Percentiles rank a stretch among this genome's conserved stretches.
Conservation (phyloP, 2,888 invertebrate genomes). For the Stenoptilia bipunctidactyla region DNA sequence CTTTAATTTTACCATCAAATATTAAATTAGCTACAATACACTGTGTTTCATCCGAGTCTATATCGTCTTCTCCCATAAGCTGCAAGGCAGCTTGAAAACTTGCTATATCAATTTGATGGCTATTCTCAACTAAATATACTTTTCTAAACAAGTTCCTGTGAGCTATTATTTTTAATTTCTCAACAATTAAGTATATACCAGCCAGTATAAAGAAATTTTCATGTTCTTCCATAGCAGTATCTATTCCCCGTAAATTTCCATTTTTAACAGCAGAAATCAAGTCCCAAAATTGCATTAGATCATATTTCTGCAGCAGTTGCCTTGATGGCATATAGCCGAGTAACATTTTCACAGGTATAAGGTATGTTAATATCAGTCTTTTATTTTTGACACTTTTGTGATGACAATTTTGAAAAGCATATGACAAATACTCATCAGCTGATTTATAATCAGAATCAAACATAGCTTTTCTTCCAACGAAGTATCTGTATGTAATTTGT, state of each 20-base stretch:
- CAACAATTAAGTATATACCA: conserved; percentile 97
- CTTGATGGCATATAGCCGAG: conserved; percentile 94
- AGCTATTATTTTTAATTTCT: conserved; percentile 94
- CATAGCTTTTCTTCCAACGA: conserved; percentile 97
- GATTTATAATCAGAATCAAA: conserved; percentile 96
- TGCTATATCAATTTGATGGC: conserved; percentile 90
- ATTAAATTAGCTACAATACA: conserved; percentile 98
- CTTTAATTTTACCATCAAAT: conserved; percentile 96
- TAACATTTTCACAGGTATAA: conserved; percentile 97
- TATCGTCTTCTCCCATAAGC: conserved; percentile 85
- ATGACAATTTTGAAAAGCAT: conserved; percentile 94
- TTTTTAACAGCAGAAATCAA: conserved; percentile 89
- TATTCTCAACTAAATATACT: conserved; percentile 81
- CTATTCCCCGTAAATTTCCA: conserved; percentile 88
- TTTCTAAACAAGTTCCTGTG: conserved; percentile 97
- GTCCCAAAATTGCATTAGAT: conserved; percentile 91
- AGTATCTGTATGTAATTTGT: conserved; percentile 96
- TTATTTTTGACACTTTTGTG: conserved; percentile 87
- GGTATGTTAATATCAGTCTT: conserved; percentile 91
- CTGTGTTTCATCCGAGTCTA: conserved; percentile 94
- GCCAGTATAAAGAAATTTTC: conserved; percentile 94
- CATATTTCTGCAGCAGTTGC: conserved; percentile 86
- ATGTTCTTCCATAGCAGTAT: conserved; percentile 85
- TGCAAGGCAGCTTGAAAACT: conserved; percentile 86
- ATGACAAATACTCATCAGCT: conserved; percentile 93